Base-by-base conservation (phyloP, 2,888 invertebrate species). In the Xestoiulus laeticollis region DNA sequence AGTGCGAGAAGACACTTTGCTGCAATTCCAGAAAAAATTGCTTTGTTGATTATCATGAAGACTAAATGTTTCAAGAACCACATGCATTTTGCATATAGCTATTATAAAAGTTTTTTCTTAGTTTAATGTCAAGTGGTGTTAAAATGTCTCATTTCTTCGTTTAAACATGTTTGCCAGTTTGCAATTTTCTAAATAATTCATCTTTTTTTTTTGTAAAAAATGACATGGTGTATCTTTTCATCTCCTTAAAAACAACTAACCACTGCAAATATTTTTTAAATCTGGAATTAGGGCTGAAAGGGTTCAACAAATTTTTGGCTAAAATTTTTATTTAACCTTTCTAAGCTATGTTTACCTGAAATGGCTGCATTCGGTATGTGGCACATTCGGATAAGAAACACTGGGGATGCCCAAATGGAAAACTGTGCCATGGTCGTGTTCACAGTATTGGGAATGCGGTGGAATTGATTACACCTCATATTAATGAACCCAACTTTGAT, bases 1-100 rank as follows among this genome's bases (percentile, higher is more conserved):
- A 59, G 59, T 19, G 59, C 59, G 59, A 59, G 59, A 59, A 59
- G n/a, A 59, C 59, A 59, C 59, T 59, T 19, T 59, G 59, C n/a
- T 59, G 1, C 59, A n/a, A 4, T n/a, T n/a, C 59, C n/a, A n/a
- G 22, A 22, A n/a, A 2, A 3, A 59, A 59, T n/a, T 59, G 59
- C 59, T 59, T 59, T 16, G 8, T 14, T 2, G 16, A 48, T 12
- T 48, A 48, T 16, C 48, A 48, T 16, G 48, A 14, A 16, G 16
- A 48, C 12, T 48, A 48, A 16, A n/a, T 16, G 8, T 48, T 6
- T 48, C 12, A 14, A 16, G 48, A 48, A 16, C 12, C 48, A 48
- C 48, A 16, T 12, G 48, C 16, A 48, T 48, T 48, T 48, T 48
- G 16, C 48, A 48, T 48, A 48, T 48, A 48, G 8, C 14, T 48